phyloP scores from a whole-genome alignment of 2,113 vertebrate genomes.

The Gopherus flavomarginatus region DNA sequence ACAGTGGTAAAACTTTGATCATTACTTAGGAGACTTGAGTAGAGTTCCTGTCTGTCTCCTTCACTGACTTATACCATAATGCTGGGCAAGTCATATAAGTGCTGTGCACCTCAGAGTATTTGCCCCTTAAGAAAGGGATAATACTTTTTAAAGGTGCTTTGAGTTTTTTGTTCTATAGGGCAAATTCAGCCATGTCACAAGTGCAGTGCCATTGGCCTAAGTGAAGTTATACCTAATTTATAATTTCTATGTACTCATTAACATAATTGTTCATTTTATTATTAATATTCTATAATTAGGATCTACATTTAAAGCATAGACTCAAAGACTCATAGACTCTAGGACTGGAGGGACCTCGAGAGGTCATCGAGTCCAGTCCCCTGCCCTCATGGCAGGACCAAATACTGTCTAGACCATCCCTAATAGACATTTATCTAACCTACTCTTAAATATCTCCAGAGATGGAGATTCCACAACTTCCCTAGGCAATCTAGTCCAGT shows the following conservation, averaged over 20 bases:
- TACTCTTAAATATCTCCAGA: too few relatives aligned
- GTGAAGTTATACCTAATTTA: neutral
- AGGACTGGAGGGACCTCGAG: too few relatives aligned
- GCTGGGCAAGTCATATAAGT: neutral
- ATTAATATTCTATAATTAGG: neutral
- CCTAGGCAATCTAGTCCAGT: too few relatives aligned
- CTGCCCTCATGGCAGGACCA: too few relatives aligned
- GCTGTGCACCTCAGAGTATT: too few relatives aligned
- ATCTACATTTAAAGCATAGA: constrained; percentile 24
- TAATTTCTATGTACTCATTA: neutral
- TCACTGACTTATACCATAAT: neutral
- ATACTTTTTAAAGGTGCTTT: neutral
- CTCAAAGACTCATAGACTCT: too few relatives aligned
- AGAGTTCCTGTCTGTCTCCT: neutral
- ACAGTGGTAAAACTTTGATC: neutral
- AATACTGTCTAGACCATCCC: too few relatives aligned
- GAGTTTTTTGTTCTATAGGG: accelerated
- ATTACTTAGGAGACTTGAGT: neutral
- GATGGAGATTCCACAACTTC: too few relatives aligned
- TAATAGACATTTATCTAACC: too few relatives aligned
- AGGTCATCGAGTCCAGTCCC: too few relatives aligned
- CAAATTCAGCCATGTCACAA: neutral
- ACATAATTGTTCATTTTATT: neutral
- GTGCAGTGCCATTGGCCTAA: neutral
- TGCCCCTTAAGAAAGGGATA: accelerated